Evolutionary conservation across 2,113 vertebrate species (phyloP).

Genomic region (Rhipidura dahli): DNA sequence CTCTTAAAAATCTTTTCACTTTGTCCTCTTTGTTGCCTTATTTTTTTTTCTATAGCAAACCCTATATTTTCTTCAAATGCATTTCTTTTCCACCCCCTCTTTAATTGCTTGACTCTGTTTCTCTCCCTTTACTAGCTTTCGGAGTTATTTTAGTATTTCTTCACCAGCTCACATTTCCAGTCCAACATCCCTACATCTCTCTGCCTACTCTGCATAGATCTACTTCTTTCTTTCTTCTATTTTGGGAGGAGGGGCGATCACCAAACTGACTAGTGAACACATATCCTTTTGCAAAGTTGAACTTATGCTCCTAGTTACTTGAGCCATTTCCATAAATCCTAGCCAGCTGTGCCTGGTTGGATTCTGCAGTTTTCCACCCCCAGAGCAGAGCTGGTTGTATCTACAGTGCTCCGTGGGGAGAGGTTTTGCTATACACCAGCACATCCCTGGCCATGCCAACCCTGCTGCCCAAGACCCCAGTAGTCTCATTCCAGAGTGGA

Average conservation of each 20-base stretch:
- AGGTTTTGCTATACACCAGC: not conserved
- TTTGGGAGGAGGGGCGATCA: not conserved
- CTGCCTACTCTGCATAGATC: not conserved
- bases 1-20: not conserved
- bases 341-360: not conserved
- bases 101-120: not conserved
- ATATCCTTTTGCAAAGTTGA: not conserved
- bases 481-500: not conserved
- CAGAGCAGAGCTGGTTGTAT: not conserved
- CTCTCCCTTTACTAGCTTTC: not conserved
- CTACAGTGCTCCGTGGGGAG: not conserved
- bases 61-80: not conserved
- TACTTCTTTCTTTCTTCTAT: not conserved
- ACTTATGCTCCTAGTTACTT: not conserved
- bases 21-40: not conserved
- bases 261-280: not conserved
- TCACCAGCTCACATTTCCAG: not conserved
- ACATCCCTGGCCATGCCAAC: not conserved
- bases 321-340: not conserved
- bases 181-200: not conserved
- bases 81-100: not conserved
- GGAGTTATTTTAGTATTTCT: not conserved
- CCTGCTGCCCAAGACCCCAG: not conserved
- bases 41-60: not conserved
- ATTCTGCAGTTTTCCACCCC: not conserved